phyloP scores from a whole-genome alignment of 2,888 invertebrate genomes.

The Tetragnatha montana region DNA sequence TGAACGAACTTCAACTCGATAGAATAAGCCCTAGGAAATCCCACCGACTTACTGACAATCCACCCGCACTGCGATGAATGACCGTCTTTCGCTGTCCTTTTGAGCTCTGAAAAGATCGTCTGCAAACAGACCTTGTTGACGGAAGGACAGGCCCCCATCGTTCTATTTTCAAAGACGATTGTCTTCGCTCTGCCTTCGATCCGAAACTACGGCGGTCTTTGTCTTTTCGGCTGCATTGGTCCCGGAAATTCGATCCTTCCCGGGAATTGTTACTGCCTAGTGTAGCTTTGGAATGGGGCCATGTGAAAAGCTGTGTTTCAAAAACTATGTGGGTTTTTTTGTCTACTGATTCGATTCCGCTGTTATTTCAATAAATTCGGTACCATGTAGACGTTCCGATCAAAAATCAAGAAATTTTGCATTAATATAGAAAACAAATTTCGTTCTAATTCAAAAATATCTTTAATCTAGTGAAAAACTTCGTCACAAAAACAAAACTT shows the following conservation, averaged over 20 bases:
- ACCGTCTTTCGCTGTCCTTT: neutral
- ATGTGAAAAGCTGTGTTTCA: too few species aligned
- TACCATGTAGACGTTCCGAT: too few species aligned
- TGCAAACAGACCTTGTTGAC: neutral
- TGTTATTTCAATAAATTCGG: too few species aligned
- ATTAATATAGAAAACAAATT: too few species aligned
- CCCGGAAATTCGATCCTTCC: neutral
- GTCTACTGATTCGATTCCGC: too few species aligned
- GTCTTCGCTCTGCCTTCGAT: neutral
- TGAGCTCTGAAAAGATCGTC: neutral
- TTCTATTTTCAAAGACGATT: neutral
- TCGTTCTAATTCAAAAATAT: too few species aligned
- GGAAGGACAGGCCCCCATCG: neutral
- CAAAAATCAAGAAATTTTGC: too few species aligned
- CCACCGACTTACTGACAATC: neutral
- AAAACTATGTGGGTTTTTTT: too few species aligned
- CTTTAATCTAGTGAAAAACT: too few species aligned
- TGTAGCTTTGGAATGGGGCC: too few species aligned
- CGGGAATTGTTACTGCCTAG: neutral
- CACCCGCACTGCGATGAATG: neutral
- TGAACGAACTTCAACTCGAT: neutral
- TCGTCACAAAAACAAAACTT: too few species aligned
- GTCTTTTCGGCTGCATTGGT: neutral
- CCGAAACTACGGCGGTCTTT: neutral
- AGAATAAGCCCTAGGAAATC: neutral